Percentiles rank a stretch among this genome's conserved stretches.
Conservation (phyloP, 2,888 invertebrate genomes). For the Macrophya alboannulata region DNA sequence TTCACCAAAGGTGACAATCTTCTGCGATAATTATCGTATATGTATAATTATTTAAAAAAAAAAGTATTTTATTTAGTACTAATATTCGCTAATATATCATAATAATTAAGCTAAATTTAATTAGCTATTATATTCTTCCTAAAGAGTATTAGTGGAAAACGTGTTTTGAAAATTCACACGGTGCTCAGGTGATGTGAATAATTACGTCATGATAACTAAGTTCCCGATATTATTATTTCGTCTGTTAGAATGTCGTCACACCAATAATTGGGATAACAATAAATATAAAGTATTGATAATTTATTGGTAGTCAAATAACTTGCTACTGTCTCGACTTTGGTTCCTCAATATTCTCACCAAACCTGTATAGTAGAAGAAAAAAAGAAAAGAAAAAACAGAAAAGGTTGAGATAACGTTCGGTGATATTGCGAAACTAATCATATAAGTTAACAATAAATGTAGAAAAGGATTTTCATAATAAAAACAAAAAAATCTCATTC, state of each 20-base stretch:
- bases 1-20: conserved; percentile 21
- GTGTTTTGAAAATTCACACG: not conserved
- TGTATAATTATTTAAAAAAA: not conserved
- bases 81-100: not conserved
- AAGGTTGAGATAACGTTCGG: conserved; percentile 4
- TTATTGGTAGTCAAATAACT: conserved; percentile 23
- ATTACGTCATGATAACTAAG: not conserved
- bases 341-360: not conserved
- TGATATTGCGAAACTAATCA: conserved; percentile 26
- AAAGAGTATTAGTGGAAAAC: not conserved
- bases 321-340: not conserved
- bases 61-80: not conserved
- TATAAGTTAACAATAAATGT: conserved; percentile 31
- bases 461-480: conserved; percentile 44
- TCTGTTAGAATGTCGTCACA: not conserved
- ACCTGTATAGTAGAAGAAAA: not conserved
- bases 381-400: not conserved
- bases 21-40: not conserved
- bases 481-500: conserved; percentile 30
- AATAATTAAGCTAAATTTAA: not conserved
- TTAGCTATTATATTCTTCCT: not conserved
- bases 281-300: not conserved
- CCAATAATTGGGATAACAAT: not conserved
- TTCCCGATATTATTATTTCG: not conserved
- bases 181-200: conserved; percentile 19